Evolutionary conservation across 2,113 vertebrate species (phyloP).

Genomic region (Phaetusa simplex): DNA sequence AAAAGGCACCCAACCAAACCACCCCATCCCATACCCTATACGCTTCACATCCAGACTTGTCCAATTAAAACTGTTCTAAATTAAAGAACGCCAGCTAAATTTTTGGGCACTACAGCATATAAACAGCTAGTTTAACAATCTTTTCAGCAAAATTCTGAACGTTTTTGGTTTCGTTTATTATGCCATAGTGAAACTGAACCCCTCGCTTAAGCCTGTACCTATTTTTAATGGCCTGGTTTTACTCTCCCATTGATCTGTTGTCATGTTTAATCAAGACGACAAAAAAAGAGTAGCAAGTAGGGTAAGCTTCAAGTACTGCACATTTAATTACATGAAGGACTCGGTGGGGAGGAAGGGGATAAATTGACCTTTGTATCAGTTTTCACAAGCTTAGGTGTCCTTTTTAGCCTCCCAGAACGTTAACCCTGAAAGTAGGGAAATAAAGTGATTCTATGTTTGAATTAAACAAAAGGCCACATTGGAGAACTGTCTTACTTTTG

Average conservation of each 20-base stretch:
- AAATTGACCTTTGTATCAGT: slow-evolving; percentile 48
- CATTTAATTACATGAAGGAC: slow-evolving; percentile 47
- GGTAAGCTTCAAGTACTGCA: background rate
- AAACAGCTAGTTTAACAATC: background rate
- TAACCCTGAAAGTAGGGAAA: background rate
- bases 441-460: background rate
- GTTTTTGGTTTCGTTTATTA: background rate
- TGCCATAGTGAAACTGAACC: background rate
- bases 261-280: slow-evolving; percentile 39
- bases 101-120: background rate
- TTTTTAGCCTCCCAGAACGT: background rate
- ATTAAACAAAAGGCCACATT: background rate
- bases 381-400: slow-evolving; percentile 44
- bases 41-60: background rate
- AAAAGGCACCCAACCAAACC: background rate
- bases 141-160: background rate
- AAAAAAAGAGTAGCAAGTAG: background rate
- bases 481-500: background rate
- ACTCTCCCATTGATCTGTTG: slow-evolving; percentile 44
- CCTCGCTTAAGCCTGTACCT: background rate
- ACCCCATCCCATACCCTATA: background rate
- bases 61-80: background rate
- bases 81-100: background rate
- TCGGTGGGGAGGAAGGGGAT: background rate
- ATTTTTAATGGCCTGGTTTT: slow-evolving; percentile 12